Evolutionary conservation across 2,797 vertebrate species (phyloP).

Genomic region (Geotria australis): DNA sequence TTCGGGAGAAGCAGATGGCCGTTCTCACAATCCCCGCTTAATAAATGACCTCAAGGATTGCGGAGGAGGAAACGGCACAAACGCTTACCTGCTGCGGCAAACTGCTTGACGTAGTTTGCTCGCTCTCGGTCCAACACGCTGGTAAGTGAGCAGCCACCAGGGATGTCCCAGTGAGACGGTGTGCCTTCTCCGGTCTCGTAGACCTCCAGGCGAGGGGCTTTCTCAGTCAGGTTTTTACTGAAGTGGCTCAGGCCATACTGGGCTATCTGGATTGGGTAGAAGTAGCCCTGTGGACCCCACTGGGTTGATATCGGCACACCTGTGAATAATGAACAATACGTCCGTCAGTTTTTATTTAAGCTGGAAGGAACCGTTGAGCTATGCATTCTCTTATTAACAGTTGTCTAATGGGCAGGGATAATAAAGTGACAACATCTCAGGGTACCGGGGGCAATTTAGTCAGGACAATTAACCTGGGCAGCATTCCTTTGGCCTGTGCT

Average conservation of each 20-base stretch:
- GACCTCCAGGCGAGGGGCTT: conserved; percentile 40
- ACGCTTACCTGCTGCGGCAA: conserved; percentile 39
- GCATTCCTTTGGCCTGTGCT: too few relatives aligned
- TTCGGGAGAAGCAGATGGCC: too few relatives aligned
- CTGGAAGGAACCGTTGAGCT: too few relatives aligned
- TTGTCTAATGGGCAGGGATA: too few relatives aligned
- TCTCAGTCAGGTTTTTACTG: conserved; percentile 93
- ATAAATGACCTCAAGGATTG: too few relatives aligned
- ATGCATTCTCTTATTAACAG: too few relatives aligned
- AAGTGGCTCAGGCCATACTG: conserved; percentile 94
- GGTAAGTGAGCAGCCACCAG: conserved; percentile 38
- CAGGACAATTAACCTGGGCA: too few relatives aligned
- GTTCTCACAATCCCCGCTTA: too few relatives aligned
- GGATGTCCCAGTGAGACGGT: conserved; percentile 25
- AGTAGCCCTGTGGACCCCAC: conserved; percentile 96
- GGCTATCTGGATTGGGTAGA: conserved; percentile 94
- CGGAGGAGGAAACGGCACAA: conserved; percentile 2
- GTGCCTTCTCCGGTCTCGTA: conserved; percentile 50
- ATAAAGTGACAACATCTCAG: too few relatives aligned
- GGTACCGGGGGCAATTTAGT: too few relatives aligned
- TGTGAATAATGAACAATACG: conserved; percentile 7
- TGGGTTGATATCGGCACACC: conserved; percentile 87
- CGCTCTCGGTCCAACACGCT: conserved; percentile 29
- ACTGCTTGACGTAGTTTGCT: conserved; percentile 37
- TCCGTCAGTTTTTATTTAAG: too few relatives aligned